Evolutionary conservation across 2,888 invertebrate species (phyloP), one percentile per base, ranked within the genome.

Genomic region (Drosophila emarginata): DNA sequence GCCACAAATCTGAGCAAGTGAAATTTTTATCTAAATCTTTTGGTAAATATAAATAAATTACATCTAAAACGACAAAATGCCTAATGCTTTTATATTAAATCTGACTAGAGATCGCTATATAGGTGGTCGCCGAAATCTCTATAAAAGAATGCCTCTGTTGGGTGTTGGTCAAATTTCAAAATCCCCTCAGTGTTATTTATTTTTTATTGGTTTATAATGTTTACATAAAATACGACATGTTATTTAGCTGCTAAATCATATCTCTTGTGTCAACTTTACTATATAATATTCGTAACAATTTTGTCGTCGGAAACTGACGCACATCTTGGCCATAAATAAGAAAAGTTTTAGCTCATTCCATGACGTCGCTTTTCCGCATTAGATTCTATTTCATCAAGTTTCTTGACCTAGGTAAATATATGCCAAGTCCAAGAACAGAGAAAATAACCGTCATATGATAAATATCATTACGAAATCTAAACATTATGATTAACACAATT

Each of bases 1-100:
- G 37, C 18, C n/a, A 12, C 12, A 36, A 12, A 54, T 14, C 6
- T 32, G 12, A n/a, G 11, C 40, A 15, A 45, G 15, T 14, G 15
- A 7, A 45, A 45, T 36, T 1, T 64, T 59, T 72, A 86, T 83
- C 79, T 76, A 70, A 80, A 76, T 80, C 78, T 64, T 6, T 64
- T 39, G 39, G 26, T 51, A 86, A 86, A 81, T 45, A 84, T 14
- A n/a, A 37, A 40, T 60, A 36, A 64, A 54, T 66, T 57, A 65
- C 64, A 61, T 61, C 54, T 66, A 58, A 60, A 63, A 51, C 52
- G 1, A 51, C 52, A 1, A 32, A 32, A 32, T 9, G 32, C 7
- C n/a, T n/a, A n/a, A n/a, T n/a, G n/a, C 28, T 28, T 28, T 28
- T 6, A 6, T 6, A 28, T 28, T 28, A 28, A 6, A 28, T 6